These are phyloP conservation scores for Neogale vison DNA, from an alignment of 2,113 vertebrate species.

Conservation along the genomic window DNA sequence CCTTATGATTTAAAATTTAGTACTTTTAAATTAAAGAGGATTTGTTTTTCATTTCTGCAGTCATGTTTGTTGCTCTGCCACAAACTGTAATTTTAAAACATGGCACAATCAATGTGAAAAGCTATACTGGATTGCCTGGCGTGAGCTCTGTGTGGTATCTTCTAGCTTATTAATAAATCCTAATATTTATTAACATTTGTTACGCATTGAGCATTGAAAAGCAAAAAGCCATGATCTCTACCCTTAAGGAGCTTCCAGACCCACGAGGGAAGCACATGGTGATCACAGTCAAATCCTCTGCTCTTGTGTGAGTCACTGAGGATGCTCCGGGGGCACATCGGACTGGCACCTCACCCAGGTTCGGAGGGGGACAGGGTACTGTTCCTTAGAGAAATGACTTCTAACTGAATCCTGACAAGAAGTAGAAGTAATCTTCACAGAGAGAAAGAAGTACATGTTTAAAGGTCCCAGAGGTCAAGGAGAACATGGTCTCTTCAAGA, in stretches of 20 bases:
- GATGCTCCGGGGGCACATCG: not conserved
- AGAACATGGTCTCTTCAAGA: not conserved
- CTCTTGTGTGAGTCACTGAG: not conserved
- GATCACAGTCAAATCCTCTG: not conserved
- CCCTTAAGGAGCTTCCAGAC: not conserved
- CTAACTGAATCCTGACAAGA: not conserved
- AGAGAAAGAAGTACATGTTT: not conserved
- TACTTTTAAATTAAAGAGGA: not conserved
- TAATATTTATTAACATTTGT: not conserved
- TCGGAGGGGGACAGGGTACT: not conserved
- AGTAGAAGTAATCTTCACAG: not conserved
- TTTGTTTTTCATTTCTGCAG: not conserved
- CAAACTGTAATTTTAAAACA: not conserved
- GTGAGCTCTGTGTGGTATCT: not conserved
- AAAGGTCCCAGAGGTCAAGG: not conserved
- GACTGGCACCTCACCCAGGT: not conserved
- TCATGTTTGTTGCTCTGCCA: not conserved
- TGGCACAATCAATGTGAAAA: not conserved
- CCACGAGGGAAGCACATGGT: not conserved
- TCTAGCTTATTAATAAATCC: conserved; percentile 2
- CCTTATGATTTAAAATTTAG: not conserved
- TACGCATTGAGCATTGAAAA: not conserved
- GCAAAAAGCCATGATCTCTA: not conserved
- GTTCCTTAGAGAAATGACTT: not conserved
- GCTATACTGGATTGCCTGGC: not conserved